These are phyloP conservation scores for Tangara arthus DNA, from an alignment of 2,797 vertebrate genomes.

Conservation along the genomic window DNA sequence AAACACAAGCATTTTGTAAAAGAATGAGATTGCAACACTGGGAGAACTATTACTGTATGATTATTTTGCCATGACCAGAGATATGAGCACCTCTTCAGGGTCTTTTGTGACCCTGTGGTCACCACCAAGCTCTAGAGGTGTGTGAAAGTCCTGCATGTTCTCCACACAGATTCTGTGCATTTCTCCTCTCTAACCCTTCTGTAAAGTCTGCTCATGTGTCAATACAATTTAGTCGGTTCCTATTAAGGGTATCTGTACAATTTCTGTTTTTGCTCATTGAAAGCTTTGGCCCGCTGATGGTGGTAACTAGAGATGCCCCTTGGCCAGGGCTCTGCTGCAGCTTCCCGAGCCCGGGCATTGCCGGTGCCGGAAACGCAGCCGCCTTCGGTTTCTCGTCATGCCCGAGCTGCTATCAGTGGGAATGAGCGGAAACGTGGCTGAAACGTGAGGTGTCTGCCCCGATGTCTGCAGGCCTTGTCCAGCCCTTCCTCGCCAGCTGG, in stretches of 20 bases:
- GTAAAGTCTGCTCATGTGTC: not conserved
- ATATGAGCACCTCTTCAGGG: not conserved
- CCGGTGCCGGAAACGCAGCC: accelerated
- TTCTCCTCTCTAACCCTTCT: not conserved
- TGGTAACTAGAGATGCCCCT: not conserved
- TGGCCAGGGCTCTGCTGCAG: not conserved
- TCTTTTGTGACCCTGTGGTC: not conserved
- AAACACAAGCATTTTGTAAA: not conserved
- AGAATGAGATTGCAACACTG: not conserved
- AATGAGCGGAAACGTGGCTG: not conserved
- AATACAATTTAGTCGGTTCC: not conserved
- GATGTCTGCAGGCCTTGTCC: not conserved
- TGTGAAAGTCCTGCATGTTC: not conserved
- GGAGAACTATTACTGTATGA: not conserved
- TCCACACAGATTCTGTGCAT: not conserved
- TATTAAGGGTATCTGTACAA: not conserved
- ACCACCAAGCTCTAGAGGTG: not conserved
- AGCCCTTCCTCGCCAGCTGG: not conserved
- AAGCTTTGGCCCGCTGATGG: not conserved
- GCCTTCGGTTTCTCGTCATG: not conserved
- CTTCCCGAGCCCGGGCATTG: not conserved
- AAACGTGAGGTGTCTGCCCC: accelerated
- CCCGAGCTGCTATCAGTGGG: accelerated
- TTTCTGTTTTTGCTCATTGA: not conserved
- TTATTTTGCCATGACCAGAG: not conserved